Conservation (phyloP, 2,797 vertebrate species). For the Harpagifer antarcticus region DNA sequence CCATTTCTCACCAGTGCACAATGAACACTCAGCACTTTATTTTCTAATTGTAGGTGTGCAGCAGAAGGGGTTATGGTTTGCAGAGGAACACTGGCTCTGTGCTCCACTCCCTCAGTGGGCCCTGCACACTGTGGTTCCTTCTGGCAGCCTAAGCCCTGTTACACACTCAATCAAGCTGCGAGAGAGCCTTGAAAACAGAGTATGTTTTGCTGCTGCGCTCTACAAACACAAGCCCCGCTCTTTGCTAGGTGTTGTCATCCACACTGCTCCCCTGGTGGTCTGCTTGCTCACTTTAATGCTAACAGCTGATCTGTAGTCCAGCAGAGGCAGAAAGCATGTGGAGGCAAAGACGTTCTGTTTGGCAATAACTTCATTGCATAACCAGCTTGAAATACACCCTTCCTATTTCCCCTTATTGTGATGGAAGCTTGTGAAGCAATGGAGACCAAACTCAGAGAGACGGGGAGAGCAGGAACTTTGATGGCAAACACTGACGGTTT, state of each 20-base stretch:
- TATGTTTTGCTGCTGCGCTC: conserved; percentile 16
- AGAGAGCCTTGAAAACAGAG: conserved; percentile 26
- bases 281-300: conserved; percentile 15
- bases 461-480: no score
- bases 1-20: neutral
- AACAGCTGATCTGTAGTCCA: conserved; percentile 2
- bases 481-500: no score
- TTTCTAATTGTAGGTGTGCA: conserved; percentile 4
- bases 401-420: neutral
- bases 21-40: neutral
- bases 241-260: conserved; percentile 12
- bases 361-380: conserved; percentile 1
- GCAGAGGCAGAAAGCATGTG: conserved; percentile 9
- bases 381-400: neutral
- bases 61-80: neutral
- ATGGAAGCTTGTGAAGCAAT: no score
- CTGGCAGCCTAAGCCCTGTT: conserved; percentile 50
- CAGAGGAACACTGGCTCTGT: conserved; percentile 23
- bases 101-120: conserved; percentile 6
- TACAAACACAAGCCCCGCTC: conserved; percentile 29
- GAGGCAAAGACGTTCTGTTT: conserved; percentile 9
- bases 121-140: conserved; percentile 44
- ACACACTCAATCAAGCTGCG: conserved; percentile 44
- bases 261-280: conserved; percentile 10
- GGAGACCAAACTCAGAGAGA: no score